Evolutionary conservation across 1,140 invertebrate species (phyloP).

Genomic region (Schlechtendalia chinensis): DNA sequence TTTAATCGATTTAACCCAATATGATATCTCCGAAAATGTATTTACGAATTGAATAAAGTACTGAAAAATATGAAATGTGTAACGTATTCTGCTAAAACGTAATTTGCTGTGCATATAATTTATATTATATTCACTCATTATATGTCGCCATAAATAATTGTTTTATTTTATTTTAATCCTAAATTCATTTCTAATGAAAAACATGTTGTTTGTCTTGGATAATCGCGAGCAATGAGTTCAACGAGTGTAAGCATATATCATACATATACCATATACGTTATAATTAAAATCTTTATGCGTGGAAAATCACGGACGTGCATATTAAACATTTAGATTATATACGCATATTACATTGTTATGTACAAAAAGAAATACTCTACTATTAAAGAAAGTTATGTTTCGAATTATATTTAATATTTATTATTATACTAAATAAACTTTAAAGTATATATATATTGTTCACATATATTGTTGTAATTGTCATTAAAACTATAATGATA

Average conservation of each 20-base stretch:
- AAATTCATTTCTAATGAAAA: not conserved
- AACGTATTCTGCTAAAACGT: not conserved
- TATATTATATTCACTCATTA: too few species aligned
- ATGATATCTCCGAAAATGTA: too few species aligned
- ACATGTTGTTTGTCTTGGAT: not conserved
- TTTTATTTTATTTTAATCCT: not conserved
- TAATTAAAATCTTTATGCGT: constrained; percentile 27
- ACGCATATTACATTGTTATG: not conserved
- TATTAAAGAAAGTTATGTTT: constrained; percentile 21
- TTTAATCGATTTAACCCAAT: too few species aligned
- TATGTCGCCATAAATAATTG: not conserved
- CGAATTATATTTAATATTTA: not conserved
- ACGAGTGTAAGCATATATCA: not conserved
- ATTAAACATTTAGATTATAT: constrained; percentile 19
- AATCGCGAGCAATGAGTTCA: not conserved
- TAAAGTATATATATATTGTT: not conserved
- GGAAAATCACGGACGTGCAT: constrained; percentile 5
- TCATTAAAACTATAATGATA: not conserved
- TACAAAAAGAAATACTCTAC: not conserved
- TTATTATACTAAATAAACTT: not conserved
- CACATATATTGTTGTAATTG: not conserved
- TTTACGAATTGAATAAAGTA: too few species aligned
- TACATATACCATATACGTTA: not conserved
- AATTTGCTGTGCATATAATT: too few species aligned
- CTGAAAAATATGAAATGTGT: too few species aligned